Base-by-base conservation (phyloP, 2,797 vertebrate species). In the Lemur catta region DNA sequence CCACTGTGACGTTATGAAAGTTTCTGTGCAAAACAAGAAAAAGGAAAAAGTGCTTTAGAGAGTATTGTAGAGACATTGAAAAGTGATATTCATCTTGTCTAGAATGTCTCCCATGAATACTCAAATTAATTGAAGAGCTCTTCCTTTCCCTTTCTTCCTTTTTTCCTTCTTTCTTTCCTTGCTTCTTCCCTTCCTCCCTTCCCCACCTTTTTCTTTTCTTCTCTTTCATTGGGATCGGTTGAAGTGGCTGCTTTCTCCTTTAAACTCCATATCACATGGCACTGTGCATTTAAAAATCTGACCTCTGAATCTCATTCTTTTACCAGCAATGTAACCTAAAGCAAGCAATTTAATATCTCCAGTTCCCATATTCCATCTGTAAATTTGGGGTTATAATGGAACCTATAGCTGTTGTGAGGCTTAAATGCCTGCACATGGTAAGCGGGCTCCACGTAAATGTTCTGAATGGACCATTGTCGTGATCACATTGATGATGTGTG, bases 181-280 rank as follows among this genome's bases (percentile, higher is more conserved):
- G 24, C 14, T 30, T 41, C 15, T 6, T 4, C 24, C 4, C n/a
- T 24, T 15, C 17, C 20, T 2, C 1, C n/a, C 48, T 4, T 22
- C 2, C 22, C 14, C 38, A 59, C 7, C 9, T 10, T 59, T 43
- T 4, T 43, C 7, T 30, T 61, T 30, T 52, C 38, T 41, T 10
- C 22, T 10, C 17, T 43, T 61, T 33, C 18, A 20, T 33, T 22
- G 28, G 55, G 6, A 28, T 59, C 57, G 50, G 38, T 10, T 61
- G 6, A 10, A 28, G 30, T 81, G 28, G 38, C 38, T 61, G 15
- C 38, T 43, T 43, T 61, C 26, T 81, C 26, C 5, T 43, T 61
- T 43, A 43, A 38, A 81, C 38, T 81, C 35, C 35, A 59, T 13
- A 41, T 28, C 3, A 8, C 11, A 11, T 59, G 38, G 35, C 35